These are phyloP conservation scores for Takifugu bimaculatus DNA, from an alignment of 2,113 vertebrate species.

Conservation along the genomic window DNA sequence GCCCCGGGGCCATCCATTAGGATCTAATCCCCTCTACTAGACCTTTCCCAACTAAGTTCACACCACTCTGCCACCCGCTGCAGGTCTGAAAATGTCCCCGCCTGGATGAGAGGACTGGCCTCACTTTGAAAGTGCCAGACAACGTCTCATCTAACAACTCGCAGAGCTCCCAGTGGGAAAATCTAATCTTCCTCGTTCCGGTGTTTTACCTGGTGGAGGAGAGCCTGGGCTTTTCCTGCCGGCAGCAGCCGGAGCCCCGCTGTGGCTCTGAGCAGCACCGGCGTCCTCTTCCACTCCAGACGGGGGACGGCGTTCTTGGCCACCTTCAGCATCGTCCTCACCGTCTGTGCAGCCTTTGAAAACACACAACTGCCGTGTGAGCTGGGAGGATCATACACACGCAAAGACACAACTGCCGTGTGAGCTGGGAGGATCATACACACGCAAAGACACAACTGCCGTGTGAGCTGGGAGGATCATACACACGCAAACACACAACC, in stretches of 20 bases:
- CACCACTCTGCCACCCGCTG: constrained; percentile 16
- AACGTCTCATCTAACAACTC: constrained; percentile 13
- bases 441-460: no score
- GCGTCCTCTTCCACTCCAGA: constrained; percentile 86
- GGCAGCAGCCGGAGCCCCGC: constrained; percentile 88
- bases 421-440: neutral
- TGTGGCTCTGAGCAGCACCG: constrained; percentile 88
- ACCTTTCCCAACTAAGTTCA: constrained; percentile 33
- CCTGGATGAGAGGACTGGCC: constrained; percentile 20
- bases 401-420: neutral
- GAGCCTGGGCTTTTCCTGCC: constrained; percentile 80
- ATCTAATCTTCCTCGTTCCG: neutral
- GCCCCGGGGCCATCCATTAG: constrained; percentile 45
- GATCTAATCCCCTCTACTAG: constrained; percentile 30
- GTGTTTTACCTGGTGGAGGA: constrained; percentile 81
- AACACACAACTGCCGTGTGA: neutral
- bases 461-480: neutral
- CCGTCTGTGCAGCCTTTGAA: constrained; percentile 80
- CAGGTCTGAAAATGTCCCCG: constrained; percentile 5
- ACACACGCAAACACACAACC: no score
- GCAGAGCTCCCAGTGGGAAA: neutral
- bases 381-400: no score
- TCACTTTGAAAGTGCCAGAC: constrained; percentile 20
- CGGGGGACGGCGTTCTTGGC: constrained; percentile 84
- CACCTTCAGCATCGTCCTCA: constrained; percentile 81